phyloP scores from a whole-genome alignment of 2,888 invertebrate species.

The Dasypogon diadema region DNA sequence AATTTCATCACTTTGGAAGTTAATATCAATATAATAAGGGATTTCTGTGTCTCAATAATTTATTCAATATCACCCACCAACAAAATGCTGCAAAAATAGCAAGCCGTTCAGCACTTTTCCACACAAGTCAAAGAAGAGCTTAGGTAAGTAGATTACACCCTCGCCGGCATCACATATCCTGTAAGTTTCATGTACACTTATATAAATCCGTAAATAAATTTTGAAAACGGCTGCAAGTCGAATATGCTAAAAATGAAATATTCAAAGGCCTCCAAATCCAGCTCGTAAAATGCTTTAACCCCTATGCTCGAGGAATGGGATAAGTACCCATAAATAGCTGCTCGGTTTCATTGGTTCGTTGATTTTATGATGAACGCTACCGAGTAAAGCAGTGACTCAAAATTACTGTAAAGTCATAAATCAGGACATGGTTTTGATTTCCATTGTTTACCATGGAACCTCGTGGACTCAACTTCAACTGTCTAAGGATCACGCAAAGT shows the following conservation, averaged over 20 bases:
- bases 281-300: slow-evolving; percentile 39
- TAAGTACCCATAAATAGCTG: slow-evolving; percentile 44
- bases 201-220: slow-evolving; percentile 44
- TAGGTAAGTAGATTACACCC: slow-evolving; percentile 14
- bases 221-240: background rate
- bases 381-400: slow-evolving; percentile 19
- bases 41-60: too few relatives aligned
- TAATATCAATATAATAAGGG: too few relatives aligned
- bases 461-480: slow-evolving; percentile 43
- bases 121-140: slow-evolving; percentile 2
- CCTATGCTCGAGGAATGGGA: background rate
- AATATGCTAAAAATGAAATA: slow-evolving; percentile 34
- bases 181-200: slow-evolving; percentile 17
- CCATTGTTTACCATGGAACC: slow-evolving; percentile 41
- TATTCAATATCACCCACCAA: slow-evolving; percentile 10
- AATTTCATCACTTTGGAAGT: too few relatives aligned
- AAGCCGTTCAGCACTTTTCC: background rate
- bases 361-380: slow-evolving; percentile 39
- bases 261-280: slow-evolving; percentile 42
- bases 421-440: slow-evolving; percentile 53
- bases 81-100: slow-evolving; percentile 16
- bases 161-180: slow-evolving; percentile 13
- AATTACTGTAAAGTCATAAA: slow-evolving; percentile 53
- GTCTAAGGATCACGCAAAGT: slow-evolving; percentile 41
- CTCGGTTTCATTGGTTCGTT: slow-evolving; percentile 49